These are phyloP conservation scores for Ophioninae sp. DNA, from an alignment of 2,888 invertebrate species.

Conservation along the genomic window DNA sequence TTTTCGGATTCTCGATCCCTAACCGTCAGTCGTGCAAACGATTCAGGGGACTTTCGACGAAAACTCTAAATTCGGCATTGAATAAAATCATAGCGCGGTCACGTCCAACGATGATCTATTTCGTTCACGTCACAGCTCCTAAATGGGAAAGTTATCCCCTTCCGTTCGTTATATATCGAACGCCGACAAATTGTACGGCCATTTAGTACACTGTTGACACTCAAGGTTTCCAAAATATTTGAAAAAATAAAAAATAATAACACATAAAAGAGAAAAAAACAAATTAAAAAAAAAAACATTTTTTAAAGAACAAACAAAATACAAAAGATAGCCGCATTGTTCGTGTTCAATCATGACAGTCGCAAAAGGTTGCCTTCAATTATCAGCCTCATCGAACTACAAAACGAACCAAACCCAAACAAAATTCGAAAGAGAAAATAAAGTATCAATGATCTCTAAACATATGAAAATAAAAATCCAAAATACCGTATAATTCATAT, in stretches of 20 bases:
- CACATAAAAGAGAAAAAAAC: no score
- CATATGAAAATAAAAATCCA: background rate
- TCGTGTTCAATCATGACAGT: no score
- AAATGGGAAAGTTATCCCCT: conserved; percentile 1
- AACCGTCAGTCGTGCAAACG: conserved; percentile 30
- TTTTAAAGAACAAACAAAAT: no score
- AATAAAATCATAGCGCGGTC: conserved; percentile 53
- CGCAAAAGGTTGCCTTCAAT: no score
- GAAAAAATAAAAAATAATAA: no score
- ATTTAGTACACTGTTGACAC: background rate
- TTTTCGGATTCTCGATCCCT: conserved; percentile 3
- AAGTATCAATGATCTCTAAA: no score
- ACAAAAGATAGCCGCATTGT: no score
- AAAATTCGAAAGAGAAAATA: no score
- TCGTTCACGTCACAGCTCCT: conserved; percentile 7
- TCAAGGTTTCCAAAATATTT: background rate
- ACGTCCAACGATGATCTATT: conserved; percentile 29
- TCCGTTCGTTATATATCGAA: background rate
- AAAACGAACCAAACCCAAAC: no score
- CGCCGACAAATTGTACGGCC: no score
- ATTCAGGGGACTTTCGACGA: conserved; percentile 11
- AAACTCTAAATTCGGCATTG: conserved; percentile 47
- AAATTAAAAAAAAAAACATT: no score
- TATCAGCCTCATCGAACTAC: no score
- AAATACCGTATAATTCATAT: background rate